Evolutionary conservation across 2,888 invertebrate species (phyloP), one percentile per base, ranked within the genome.

Genomic region (Drosophila monieri): DNA sequence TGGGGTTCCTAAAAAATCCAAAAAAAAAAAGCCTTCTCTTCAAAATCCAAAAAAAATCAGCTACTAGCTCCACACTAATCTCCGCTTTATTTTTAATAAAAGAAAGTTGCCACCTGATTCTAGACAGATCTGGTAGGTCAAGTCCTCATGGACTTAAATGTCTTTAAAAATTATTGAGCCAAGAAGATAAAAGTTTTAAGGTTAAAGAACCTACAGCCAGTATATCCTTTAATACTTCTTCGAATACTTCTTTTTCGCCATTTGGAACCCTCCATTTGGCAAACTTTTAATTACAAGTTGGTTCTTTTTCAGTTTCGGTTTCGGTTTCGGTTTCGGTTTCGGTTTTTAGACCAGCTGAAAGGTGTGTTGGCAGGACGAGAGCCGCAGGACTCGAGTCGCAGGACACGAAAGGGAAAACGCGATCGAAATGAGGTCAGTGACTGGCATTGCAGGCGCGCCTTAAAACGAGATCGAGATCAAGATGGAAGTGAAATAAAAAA

Each of bases 351-450:
- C 65, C 53, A 66, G 55, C 46, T 51, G 72, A 53, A 57, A 23
- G 14, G 27, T 12, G 46, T 30, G 27, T 18, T 27, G 46, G 46
- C 18, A 60, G 3, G 27, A 27, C 27, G 27, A 27, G 27, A 27
- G 27, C 27, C 27, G 41, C 41, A 12, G 32, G 32, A 12, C 32
- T 32, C 32, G n/a, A n/a, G 35, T n/a, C 35, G 6, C 35, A n/a
- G n/a, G 5, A 6, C 35, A 57, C 18, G 35, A 18, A 30, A 21
- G 52, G 14, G 57, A 46, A 41, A 66, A 46, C 52, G 46, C 84
- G 72, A 83, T 81, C 64, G 77, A 85, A 81, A 88, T 69, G 77
- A 81, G 81, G 88, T 88, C 81, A 88, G 74, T 80, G 81, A 81
- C 80, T 85, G 85, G 61, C 15, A 14, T 53, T 52, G 37, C 59